A percentile compares a stretch with the other conserved stretches of the same genome.
Evolutionary conservation across 2,888 invertebrate genomes (phyloP).

Genomic region (Scaptomyza polygonia): DNA sequence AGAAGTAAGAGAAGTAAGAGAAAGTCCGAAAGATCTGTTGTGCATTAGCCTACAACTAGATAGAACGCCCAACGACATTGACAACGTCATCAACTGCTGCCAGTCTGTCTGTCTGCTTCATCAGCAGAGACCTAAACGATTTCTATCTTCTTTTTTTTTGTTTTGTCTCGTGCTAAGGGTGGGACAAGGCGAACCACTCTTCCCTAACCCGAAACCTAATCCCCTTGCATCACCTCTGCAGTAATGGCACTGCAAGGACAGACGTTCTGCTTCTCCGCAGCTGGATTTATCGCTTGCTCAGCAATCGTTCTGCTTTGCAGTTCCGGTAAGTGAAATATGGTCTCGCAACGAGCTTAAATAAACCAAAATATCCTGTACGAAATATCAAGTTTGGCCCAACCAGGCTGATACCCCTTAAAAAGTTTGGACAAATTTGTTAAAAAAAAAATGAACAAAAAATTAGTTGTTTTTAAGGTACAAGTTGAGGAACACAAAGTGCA

Average conservation of each 20-base stretch:
- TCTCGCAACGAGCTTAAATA: slow-evolving; percentile 45
- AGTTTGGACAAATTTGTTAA: not conserved
- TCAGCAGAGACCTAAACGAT: slow-evolving; percentile 35
- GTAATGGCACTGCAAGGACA: slow-evolving; percentile 68
- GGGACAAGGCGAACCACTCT: not conserved
- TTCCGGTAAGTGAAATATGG: slow-evolving; percentile 84
- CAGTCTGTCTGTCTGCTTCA: slow-evolving; percentile 13
- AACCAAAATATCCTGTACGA: slow-evolving; percentile 7
- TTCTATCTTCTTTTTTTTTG: not conserved
- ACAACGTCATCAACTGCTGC: slow-evolving; percentile 46
- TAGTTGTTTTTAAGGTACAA: too few species aligned
- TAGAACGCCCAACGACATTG: slow-evolving; percentile 42
- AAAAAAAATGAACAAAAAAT: too few species aligned
- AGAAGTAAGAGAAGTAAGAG: not conserved
- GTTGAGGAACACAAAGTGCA: too few species aligned
- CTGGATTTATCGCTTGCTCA: slow-evolving; percentile 84
- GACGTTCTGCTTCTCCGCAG: slow-evolving; percentile 75
- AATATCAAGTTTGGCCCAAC: not conserved
- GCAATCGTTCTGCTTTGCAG: slow-evolving; percentile 84
- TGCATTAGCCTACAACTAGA: slow-evolving; percentile 43
- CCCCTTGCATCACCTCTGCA: not conserved
- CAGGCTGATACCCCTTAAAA: not conserved
- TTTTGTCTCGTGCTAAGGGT: slow-evolving; percentile 3
- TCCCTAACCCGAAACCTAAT: not conserved
- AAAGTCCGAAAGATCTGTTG: slow-evolving; percentile 30